phyloP scores from a whole-genome alignment of 2,113 vertebrate genomes.

The Triplophysa dalaica region DNA sequence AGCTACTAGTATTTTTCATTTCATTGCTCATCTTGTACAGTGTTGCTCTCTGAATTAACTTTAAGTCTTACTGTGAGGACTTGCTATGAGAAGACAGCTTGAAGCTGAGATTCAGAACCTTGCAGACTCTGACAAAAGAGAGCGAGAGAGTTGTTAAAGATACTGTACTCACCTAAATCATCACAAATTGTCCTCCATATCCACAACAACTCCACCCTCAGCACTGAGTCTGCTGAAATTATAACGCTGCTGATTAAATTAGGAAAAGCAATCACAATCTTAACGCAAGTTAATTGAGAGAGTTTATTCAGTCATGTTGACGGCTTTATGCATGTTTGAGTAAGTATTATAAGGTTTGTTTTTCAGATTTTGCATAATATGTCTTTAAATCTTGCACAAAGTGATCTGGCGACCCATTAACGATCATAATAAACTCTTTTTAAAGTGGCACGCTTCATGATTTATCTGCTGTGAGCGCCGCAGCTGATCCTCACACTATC shows the following conservation, averaged over 20 bases:
- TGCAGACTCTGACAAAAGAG: background rate
- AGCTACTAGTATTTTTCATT: too few species aligned
- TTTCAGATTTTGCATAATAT: slow-evolving; percentile 93
- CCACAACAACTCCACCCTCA: slow-evolving; percentile 54
- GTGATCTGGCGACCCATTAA: slow-evolving; percentile 75
- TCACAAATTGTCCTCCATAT: slow-evolving; percentile 27
- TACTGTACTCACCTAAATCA: slow-evolving; percentile 8
- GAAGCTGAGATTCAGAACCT: background rate
- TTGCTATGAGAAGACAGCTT: background rate
- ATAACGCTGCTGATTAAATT: slow-evolving; percentile 86
- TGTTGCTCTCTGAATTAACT: too few species aligned
- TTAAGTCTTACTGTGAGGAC: too few species aligned
- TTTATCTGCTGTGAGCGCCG: slow-evolving; percentile 70
- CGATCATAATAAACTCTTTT: slow-evolving; percentile 81
- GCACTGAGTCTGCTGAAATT: slow-evolving; percentile 73
- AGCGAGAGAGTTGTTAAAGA: slow-evolving; percentile 15
- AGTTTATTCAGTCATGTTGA: slow-evolving; percentile 83
- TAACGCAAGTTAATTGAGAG: slow-evolving; percentile 82
- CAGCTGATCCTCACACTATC: slow-evolving; percentile 63
- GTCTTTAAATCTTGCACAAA: slow-evolving; percentile 82
- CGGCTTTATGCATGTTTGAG: slow-evolving; percentile 93
- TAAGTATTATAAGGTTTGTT: slow-evolving; percentile 91
- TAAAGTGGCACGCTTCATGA: slow-evolving; percentile 75
- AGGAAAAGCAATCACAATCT: slow-evolving; percentile 85
- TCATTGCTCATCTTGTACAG: too few species aligned